A percentile compares a stretch with the other conserved stretches of the same genome.
Evolutionary conservation across 2,113 vertebrate genomes (phyloP).

Genomic region (Serilophus lunatus): DNA sequence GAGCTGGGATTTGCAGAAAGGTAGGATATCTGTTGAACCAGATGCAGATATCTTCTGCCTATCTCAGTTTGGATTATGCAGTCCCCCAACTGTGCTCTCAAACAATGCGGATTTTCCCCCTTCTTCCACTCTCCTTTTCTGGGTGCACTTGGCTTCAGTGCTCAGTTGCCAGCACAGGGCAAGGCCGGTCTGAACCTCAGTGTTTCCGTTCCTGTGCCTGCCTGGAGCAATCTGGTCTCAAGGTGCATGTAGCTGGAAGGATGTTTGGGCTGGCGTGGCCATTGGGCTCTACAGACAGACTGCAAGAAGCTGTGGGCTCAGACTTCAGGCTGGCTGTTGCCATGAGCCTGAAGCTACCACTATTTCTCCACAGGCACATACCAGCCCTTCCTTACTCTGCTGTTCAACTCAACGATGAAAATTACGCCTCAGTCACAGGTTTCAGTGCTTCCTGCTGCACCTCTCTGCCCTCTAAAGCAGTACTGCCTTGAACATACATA

Average conservation of each 20-base stretch:
- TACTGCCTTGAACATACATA: background rate
- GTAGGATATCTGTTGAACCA: background rate
- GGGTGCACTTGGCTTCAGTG: background rate
- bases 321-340: background rate
- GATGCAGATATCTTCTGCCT: background rate
- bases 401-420: background rate
- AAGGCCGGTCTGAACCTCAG: background rate
- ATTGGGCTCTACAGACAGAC: background rate
- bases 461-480: background rate
- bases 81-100: background rate
- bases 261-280: background rate
- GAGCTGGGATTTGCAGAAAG: background rate
- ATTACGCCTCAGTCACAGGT: background rate
- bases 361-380: accelerated
- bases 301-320: background rate
- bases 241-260: background rate
- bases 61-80: background rate
- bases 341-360: background rate
- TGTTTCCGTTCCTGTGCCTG: background rate
- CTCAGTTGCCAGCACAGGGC: background rate
- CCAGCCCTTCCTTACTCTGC: background rate
- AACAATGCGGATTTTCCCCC: background rate
- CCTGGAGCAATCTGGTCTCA: background rate
- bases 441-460: background rate
- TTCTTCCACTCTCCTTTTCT: background rate